Base-by-base conservation (phyloP, 2,888 invertebrate genomes). In the Drosophila pseudotalamancana region DNA sequence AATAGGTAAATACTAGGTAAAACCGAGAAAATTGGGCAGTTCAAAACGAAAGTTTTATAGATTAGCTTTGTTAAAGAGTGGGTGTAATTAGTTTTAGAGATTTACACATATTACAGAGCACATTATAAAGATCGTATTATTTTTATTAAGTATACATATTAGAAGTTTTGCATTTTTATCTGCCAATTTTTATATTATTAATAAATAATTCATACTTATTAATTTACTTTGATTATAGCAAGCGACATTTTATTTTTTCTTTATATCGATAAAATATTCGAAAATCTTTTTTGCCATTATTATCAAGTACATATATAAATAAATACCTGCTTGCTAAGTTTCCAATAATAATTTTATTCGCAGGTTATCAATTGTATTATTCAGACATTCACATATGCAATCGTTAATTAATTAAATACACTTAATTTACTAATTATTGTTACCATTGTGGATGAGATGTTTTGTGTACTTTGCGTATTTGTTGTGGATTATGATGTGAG, bases 401-500 rank as follows among this genome's bases (percentile, higher is more conserved):
- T 74, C 72, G 43, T 55, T 72, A 46, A 42, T 73, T 70, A 67
- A 66, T 73, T 67, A 68, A 76, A 78, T 84, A 85, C 77, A 79
- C 91, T 90, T 90, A 90, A 77, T 79, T 77, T 66, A 79, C 91
- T 90, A 90, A 89, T 90, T 90, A 90, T 90, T 90, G 90, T 90
- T 90, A 90, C 90, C 91, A 88, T 89, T 89, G 90, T 90, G 89
- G 90, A 89, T 90, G 91, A 89, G 88, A 86, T 88, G 77, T 88
- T 57, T 63, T 25, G 54, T 62, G 45, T 77, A 42, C 56, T 43
- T 76, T 37, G 51, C 57, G 55, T 78, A 53, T 61, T 14, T 27
- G 18, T 12, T 25, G 70, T 79, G 71, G 76, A 67, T 67, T 70
- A 80, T 73, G 76, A 63, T 64, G 37, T 67, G 59, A 71, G 59